A percentile compares a stretch with the other conserved stretches of the same genome.
Conservation (phyloP, 2,797 vertebrate genomes). For the Tympanoctomys barrerae region DNA sequence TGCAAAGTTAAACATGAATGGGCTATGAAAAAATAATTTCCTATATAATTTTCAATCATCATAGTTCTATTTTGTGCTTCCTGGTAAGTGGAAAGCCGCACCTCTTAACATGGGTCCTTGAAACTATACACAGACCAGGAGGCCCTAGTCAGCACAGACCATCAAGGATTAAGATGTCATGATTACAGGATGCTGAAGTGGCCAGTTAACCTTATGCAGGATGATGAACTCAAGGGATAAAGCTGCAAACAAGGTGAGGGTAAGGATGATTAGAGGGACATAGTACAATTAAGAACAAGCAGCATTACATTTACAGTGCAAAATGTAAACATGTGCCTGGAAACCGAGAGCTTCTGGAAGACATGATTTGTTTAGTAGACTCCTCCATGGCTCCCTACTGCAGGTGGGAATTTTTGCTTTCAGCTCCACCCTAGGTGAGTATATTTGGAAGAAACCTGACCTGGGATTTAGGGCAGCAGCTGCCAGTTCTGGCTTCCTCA, state of each 20-base stretch:
- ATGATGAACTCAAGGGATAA: neutral
- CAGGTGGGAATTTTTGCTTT: neutral
- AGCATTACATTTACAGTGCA: neutral
- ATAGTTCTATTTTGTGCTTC: conserved; percentile 4
- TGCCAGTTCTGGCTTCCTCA: neutral
- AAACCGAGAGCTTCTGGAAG: conserved; percentile 45
- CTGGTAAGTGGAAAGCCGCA: neutral
- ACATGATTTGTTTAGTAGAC: neutral
- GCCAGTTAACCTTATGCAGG: neutral
- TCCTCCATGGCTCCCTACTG: neutral
- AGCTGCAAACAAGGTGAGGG: conserved; percentile 15
- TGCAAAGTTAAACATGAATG: neutral
- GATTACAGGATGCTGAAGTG: neutral
- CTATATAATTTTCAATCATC: neutral
- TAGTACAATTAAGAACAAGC: neutral
- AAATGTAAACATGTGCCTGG: neutral
- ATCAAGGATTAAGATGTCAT: neutral
- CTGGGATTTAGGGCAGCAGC: neutral
- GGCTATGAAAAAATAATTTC: neutral
- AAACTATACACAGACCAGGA: neutral
- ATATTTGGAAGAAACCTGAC: neutral
- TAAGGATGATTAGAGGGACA: conserved; percentile 22
- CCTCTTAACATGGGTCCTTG: neutral
- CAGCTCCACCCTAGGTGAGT: neutral
- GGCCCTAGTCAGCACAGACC: neutral